Base-by-base conservation (phyloP, 2,888 invertebrate genomes). In the Torymus texanus region DNA sequence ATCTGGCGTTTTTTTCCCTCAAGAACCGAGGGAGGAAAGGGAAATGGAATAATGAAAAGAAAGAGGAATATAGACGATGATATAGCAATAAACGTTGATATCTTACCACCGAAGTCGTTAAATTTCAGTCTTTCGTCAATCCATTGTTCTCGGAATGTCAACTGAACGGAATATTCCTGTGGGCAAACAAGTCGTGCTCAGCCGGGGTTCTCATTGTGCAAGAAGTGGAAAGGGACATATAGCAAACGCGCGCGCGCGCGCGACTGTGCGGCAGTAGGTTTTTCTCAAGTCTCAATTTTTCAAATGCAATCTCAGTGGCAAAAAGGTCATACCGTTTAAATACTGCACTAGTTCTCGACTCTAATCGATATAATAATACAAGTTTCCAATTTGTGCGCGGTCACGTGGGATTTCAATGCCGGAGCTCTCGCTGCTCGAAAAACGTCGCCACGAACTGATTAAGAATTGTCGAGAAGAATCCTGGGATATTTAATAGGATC, bases 61-160 rank as follows among this genome's bases (percentile, higher is more conserved):
- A 8, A 41, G 8, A 41, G 8, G 41, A 29, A 5, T n/a, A 24
- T 2, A 29, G 29, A 29, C 29, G 4, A 5, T 5, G 29, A 29
- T 62, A 56, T 61, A 58, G 24, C 70, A 55, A 62, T 61, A 29
- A 29, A 58, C 16, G 16, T 5, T 29, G 67, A 67, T 41, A 41
- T 68, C 92, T 92, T 88, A 95, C 95, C 95, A 91, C 94, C 94
- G 87, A 95, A 94, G 91, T 97, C 96, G 91, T 97, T 95, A 91
- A 97, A 97, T 90, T 95, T 95, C 83, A 97, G 93, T 86, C 98
- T 93, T 91, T 97, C 97, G 91, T 98, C 98, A 89, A 96, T 92
- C 98, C 98, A 98, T 92, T 98, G 97, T 91, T 98, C 98, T 91
- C 98, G 94, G 92, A 98, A 98, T 85, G 98, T 98, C 89, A 98